A percentile compares a stretch with the other conserved stretches of the same genome.
phyloP scores from a whole-genome alignment of 2,113 vertebrate species.

The Spea multiplicata region DNA sequence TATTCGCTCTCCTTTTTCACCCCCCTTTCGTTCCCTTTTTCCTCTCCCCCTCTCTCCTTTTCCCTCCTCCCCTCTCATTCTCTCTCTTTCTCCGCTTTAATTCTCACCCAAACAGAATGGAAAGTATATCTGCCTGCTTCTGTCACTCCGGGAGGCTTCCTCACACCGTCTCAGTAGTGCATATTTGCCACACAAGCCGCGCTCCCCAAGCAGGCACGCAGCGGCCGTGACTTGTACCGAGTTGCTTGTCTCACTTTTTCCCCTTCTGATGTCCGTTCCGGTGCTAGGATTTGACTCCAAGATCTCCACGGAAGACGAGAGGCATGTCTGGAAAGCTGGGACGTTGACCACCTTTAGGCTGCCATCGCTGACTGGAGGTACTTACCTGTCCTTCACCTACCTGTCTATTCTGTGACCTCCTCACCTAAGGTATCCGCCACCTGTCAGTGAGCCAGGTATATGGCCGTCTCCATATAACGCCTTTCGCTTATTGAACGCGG shows the following conservation, averaged over 20 bases:
- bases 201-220: not conserved
- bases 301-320: slow-evolving; percentile 3
- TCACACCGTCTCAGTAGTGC: slow-evolving; percentile 8
- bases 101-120: slow-evolving; percentile 42
- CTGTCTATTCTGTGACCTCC: not conserved
- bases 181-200: slow-evolving; percentile 3
- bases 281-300: not conserved
- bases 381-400: not conserved
- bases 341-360: slow-evolving; percentile 22
- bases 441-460: not conserved
- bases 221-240: slow-evolving; percentile 6
- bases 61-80: not conserved
- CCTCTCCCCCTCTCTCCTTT: slow-evolving; percentile 13
- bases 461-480: not conserved
- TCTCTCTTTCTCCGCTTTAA: slow-evolving; percentile 28
- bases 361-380: slow-evolving; percentile 7
- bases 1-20: not conserved
- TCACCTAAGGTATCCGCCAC: not conserved
- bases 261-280: slow-evolving; percentile 12
- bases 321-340: slow-evolving; percentile 16
- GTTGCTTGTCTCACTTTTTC: not conserved
- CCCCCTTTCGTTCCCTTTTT: slow-evolving; percentile 1
- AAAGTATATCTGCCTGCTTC: slow-evolving; percentile 44
- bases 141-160: slow-evolving; percentile 29
- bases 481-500: too few species aligned